phyloP scores from a whole-genome alignment of 1,140 invertebrate genomes.

The Drosophila quadrilineata region DNA sequence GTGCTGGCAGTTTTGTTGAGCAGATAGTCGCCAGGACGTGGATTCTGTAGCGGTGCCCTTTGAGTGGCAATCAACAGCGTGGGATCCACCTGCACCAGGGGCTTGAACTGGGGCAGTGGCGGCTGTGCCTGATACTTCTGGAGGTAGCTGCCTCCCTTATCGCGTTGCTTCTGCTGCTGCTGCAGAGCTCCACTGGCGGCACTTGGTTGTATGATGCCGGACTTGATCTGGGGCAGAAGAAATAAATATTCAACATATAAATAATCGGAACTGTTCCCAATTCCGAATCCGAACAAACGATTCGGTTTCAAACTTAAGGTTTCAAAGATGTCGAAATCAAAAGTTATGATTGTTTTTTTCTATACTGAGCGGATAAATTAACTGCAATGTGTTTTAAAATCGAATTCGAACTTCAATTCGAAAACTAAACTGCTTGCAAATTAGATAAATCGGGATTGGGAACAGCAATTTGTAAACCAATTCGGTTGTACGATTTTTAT shows the following conservation, averaged over 20 bases:
- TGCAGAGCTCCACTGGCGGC: too few species aligned
- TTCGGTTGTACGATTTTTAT: too few species aligned
- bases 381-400: too few species aligned
- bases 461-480: too few species aligned
- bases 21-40: conserved; percentile 87
- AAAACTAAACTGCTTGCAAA: too few species aligned
- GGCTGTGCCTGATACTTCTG: conserved; percentile 76
- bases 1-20: conserved; percentile 91
- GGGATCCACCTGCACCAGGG: conserved; percentile 81
- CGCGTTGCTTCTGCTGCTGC: conserved; percentile 59
- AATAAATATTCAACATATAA: not conserved
- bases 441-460: too few species aligned
- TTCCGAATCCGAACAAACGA: too few species aligned
- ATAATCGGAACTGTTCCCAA: not conserved
- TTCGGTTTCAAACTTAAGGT: too few species aligned
- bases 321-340: too few species aligned
- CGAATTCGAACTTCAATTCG: too few species aligned
- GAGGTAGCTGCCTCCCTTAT: conserved; percentile 67
- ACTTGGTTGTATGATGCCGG: conserved; percentile 59
- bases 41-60: conserved; percentile 81
- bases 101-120: conserved; percentile 83
- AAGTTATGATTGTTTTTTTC: too few species aligned
- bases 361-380: too few species aligned
- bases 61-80: conserved; percentile 63
- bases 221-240: conserved; percentile 53